Percentiles rank a stretch among this genome's conserved stretches.
phyloP scores from a whole-genome alignment of 1,140 invertebrate genomes.

The Contarinia nasturtii region DNA sequence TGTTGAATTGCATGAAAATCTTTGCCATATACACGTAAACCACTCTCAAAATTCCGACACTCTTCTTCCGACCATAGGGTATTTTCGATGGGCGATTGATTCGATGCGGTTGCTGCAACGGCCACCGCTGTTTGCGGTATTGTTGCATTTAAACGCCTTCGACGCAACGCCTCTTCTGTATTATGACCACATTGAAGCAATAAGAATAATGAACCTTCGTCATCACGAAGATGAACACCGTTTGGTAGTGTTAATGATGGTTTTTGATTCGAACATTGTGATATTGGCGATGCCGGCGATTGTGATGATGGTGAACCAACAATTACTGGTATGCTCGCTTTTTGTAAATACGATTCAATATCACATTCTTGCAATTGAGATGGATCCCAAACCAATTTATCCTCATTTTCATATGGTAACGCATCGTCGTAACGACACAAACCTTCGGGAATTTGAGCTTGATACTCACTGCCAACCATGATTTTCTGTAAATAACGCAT shows the following conservation, averaged over 20 bases:
- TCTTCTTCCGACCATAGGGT: conserved; percentile 95
- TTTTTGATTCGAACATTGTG: conserved; percentile 9
- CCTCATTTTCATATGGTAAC: conserved; percentile 89
- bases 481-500: conserved; percentile 44
- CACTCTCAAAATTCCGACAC: conserved; percentile 90
- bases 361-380: conserved; percentile 47
- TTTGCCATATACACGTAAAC: conserved; percentile 81
- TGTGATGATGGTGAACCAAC: conserved; percentile 23
- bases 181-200: conserved; percentile 89
- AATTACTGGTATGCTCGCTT: conserved; percentile 13
- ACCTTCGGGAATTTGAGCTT: conserved; percentile 83
- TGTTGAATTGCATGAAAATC: conserved; percentile 91
- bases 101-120: background rate
- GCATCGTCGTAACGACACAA: conserved; percentile 81
- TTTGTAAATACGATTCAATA: conserved; percentile 64
- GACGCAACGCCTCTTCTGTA: conserved; percentile 74
- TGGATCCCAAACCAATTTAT: conserved; percentile 87
- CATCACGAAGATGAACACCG: conserved; percentile 71
- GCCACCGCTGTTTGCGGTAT: conserved; percentile 38
- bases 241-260: conserved; percentile 48
- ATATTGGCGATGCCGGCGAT: conserved; percentile 5
- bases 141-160: conserved; percentile 55
- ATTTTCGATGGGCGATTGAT: conserved; percentile 27
- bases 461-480: conserved; percentile 88
- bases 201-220: conserved; percentile 84